Percentiles rank a stretch among this genome's conserved stretches.
Evolutionary conservation across 2,888 invertebrate genomes (phyloP).

Genomic region (Strigamia transsilvanica): DNA sequence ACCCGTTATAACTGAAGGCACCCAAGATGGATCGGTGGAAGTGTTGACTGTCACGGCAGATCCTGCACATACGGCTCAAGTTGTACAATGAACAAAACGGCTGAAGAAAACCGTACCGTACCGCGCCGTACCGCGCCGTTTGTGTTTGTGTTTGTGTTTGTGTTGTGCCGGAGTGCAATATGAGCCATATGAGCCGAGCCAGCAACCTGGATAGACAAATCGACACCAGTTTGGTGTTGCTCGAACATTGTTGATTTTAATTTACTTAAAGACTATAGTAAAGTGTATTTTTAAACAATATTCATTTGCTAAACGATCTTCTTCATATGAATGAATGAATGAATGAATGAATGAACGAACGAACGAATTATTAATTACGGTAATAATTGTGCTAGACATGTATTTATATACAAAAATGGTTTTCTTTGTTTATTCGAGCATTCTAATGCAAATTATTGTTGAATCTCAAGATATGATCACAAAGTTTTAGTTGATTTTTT

Average conservation of each 20-base stretch:
- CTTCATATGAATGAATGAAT: background rate
- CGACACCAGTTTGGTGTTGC: background rate
- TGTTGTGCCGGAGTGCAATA: constrained; percentile 12
- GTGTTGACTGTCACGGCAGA: constrained; percentile 59
- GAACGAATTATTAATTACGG: too few species aligned
- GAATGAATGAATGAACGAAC: too few species aligned
- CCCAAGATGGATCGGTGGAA: constrained; percentile 60
- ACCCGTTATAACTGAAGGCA: constrained; percentile 61
- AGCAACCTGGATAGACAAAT: too few species aligned
- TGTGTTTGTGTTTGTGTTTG: too few species aligned
- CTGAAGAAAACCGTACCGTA: background rate
- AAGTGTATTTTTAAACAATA: background rate
- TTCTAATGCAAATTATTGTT: background rate
- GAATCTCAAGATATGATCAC: background rate
- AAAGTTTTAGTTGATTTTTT: constrained; percentile 3
- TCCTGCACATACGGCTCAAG: constrained; percentile 51
- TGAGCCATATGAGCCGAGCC: background rate
- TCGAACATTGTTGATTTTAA: background rate
- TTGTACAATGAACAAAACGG: constrained; percentile 31
- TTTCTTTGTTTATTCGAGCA: background rate
- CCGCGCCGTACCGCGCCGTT: too few species aligned
- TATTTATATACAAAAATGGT: background rate
- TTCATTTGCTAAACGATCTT: background rate
- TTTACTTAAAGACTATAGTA: background rate
- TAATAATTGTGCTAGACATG: background rate